These are phyloP conservation scores for Plectus sambesii DNA, from an alignment of 1,140 invertebrate genomes.

Conservation along the genomic window DNA sequence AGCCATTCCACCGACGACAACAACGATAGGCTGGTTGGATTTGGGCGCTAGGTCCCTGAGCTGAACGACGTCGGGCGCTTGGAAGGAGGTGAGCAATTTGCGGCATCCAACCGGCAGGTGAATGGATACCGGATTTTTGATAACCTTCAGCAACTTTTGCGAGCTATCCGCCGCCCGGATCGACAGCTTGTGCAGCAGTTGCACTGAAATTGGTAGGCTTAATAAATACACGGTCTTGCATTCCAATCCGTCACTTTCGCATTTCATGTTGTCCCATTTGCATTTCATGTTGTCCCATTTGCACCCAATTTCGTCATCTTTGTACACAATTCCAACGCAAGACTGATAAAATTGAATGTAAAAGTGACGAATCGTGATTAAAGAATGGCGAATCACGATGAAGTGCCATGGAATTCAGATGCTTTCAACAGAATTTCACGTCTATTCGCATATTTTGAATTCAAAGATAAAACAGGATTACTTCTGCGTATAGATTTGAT, in stretches of 20 bases:
- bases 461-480: too few relatives aligned
- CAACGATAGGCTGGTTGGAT: constrained; percentile 50
- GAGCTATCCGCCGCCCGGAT: constrained; percentile 76
- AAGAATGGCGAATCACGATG: too few relatives aligned
- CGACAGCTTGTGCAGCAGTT: constrained; percentile 83
- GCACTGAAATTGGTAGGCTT: constrained; percentile 60
- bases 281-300: constrained; percentile 11
- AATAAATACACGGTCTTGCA: constrained; percentile 26
- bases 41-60: constrained; percentile 66
- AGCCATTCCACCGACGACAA: constrained; percentile 92
- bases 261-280: constrained; percentile 13
- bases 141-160: constrained; percentile 75
- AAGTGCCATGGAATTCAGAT: too few relatives aligned
- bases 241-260: constrained; percentile 6
- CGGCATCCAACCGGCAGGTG: constrained; percentile 87
- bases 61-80: constrained; percentile 63
- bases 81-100: constrained; percentile 82
- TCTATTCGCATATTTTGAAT: too few relatives aligned
- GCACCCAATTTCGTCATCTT: constrained; percentile 11
- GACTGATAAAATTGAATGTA: too few relatives aligned
- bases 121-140: constrained; percentile 88
- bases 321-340: constrained; percentile 7
- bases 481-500: too few relatives aligned
- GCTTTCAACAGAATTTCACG: too few relatives aligned
- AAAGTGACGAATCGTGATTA: too few relatives aligned